Base-by-base conservation (phyloP, 2,888 invertebrate genomes). In the Pterostichus madidus region DNA sequence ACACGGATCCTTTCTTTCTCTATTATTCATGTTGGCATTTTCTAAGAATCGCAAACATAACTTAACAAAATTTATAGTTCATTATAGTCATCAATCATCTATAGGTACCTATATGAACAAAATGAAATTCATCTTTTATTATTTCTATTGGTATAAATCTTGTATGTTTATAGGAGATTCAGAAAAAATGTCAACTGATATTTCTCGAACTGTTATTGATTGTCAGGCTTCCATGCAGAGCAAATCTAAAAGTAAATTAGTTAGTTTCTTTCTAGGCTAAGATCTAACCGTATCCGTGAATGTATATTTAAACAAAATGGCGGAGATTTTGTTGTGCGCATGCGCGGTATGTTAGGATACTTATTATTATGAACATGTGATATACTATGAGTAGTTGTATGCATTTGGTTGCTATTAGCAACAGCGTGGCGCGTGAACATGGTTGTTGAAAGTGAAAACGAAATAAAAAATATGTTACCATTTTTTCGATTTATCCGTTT, bases 311-410 rank as follows among this genome's bases (percentile, higher is more conserved):
- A 39, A 8, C 49, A 79, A 79, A 78, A 68, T 68, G 13, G 49
- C 71, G 80, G 46, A 80, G 17, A 71, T 71, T 49, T 80, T 80
- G 64, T 79, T 80, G 75, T 52, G 49, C 49, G 49, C 13, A 44
- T 44, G 71, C 71, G 71, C 71, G 46, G 71, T 71, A 71, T 71
- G 75, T 59, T 81, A 75, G 73, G 61, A 56, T 80, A 71, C 39
- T 44, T 61, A 59, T 79, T 61, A 61, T 79, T 15, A 81, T 82
- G 82, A 76, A 82, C 76, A 82, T 82, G 82, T 82, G 82, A 82
- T 82, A 82, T 82, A 76, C 52, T 44, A 31, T 44, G 80, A 59
- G 56, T 73, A 73, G 39, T 61, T 73, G 73, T 35, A 44, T 81
- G 73, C 35, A 56, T 56, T 71, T 31, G 39, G 32, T 53, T 59